Base-by-base conservation (phyloP, 2,888 invertebrate species). In the Idaea dimidiata region DNA sequence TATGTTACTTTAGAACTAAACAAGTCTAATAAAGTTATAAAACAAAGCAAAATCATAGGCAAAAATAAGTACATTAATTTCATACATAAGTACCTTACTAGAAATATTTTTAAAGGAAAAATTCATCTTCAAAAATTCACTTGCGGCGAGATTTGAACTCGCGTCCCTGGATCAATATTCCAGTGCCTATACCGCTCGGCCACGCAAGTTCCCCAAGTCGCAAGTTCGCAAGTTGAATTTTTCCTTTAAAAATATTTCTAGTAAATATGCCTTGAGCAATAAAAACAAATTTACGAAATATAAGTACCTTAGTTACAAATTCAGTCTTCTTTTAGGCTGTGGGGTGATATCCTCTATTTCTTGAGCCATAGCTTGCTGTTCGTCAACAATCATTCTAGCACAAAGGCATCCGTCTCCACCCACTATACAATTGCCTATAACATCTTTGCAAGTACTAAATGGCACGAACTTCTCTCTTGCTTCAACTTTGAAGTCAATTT, bases 311-410 rank as follows among this genome's bases (percentile, higher is more conserved):
- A 73, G 64, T 69, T 72, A 72, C 68, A 68, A 10, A 14, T 16
- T 56, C 56, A 56, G 56, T 56, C 56, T 56, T 43, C 43, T 8
- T 14, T 43, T 79, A 53, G 89, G 90, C 60, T 76, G 76, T 3
- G 89, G 91, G 1, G 89, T 90, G 17, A 92, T 84, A 71, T 91
- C 89, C 33, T 88, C 89, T 54, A 91, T 89, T 73, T 92, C 89
- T 70, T 91, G 87, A 8, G 83, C 80, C 59, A 77, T 83, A 8
- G 78, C 79, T 71, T 82, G 81, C 43, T 82, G 80, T n/a, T 89
- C 86, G 62, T 87, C 85, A 0, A 83, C 71, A 10, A 80, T 71
- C 91, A 92, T 92, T 72, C 79, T 87, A 0, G 89, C 91, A 71
- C 92, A 91, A 0, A 91, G 72, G 66, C 92, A 92, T 3, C 83